Conservation (phyloP, 2,797 vertebrate species). For the Peromyscus melanophrys region DNA sequence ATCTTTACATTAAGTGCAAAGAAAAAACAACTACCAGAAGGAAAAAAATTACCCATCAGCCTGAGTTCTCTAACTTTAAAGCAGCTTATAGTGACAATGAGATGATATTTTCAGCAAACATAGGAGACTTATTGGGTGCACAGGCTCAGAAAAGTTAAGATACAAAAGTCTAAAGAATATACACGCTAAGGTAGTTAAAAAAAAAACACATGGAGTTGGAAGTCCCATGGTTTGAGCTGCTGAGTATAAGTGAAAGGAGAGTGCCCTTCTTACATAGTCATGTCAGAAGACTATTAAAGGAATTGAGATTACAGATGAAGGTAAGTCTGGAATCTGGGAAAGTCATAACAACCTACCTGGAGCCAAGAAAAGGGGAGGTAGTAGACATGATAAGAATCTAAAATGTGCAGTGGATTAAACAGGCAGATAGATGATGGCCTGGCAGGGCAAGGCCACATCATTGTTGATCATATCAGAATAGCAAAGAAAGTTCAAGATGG, state of each 20-base stretch:
- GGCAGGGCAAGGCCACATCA: conserved; percentile 16
- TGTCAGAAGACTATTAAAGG: not conserved
- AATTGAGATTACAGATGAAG: conserved; percentile 28
- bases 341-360: not conserved
- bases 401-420: conserved; percentile 23
- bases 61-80: conserved; percentile 12
- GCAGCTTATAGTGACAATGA: not conserved
- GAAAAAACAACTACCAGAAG: not conserved
- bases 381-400: not conserved
- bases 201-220: not conserved
- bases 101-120: conserved; percentile 10
- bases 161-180: not conserved
- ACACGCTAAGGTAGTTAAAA: not conserved
- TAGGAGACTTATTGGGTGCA: not conserved
- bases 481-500: not conserved
- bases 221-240: not conserved
- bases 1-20: conserved; percentile 16
- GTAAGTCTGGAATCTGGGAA: not conserved
- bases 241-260: not conserved
- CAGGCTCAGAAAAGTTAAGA: not conserved
- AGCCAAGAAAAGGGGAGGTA: not conserved
- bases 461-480: not conserved
- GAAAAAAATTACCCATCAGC: not conserved
- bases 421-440: not conserved
- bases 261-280: not conserved